Evolutionary conservation across 2,113 vertebrate genomes (phyloP).

Genomic region (Ammodramus savannarum): DNA sequence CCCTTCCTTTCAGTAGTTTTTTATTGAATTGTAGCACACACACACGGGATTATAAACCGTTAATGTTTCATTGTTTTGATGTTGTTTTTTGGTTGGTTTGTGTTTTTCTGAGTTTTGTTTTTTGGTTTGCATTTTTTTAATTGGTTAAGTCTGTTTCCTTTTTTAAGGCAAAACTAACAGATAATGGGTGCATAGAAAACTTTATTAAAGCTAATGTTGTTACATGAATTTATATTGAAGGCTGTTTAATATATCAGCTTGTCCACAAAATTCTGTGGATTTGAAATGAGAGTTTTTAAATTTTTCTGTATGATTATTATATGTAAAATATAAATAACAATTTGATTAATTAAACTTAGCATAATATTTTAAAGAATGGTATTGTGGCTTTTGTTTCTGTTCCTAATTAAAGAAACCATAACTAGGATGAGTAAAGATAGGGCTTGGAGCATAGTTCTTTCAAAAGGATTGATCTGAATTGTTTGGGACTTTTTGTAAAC

Average conservation of each 20-base stretch:
- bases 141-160: accelerated
- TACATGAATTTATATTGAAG: not conserved
- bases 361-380: not conserved
- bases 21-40: not conserved
- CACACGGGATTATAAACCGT: not conserved
- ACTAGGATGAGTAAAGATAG: not conserved
- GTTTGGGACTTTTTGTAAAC: not conserved
- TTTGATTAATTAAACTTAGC: not conserved
- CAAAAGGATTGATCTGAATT: not conserved
- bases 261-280: not conserved
- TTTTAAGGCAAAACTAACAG: not conserved
- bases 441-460: not conserved
- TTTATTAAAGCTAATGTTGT: not conserved
- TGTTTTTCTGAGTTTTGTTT: not conserved
- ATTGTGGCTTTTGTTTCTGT: not conserved
- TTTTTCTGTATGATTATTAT: not conserved
- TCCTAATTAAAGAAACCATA: not conserved
- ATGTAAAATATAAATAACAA: not conserved
- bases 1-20: accelerated
- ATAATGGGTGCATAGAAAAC: not conserved
- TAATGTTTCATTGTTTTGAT: not conserved
- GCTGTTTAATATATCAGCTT: not conserved
- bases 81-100: not conserved
- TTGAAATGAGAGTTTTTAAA: not conserved
- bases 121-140: not conserved